Conservation (phyloP, 2,888 invertebrate species). For the Oegoconia quadripuncta region DNA sequence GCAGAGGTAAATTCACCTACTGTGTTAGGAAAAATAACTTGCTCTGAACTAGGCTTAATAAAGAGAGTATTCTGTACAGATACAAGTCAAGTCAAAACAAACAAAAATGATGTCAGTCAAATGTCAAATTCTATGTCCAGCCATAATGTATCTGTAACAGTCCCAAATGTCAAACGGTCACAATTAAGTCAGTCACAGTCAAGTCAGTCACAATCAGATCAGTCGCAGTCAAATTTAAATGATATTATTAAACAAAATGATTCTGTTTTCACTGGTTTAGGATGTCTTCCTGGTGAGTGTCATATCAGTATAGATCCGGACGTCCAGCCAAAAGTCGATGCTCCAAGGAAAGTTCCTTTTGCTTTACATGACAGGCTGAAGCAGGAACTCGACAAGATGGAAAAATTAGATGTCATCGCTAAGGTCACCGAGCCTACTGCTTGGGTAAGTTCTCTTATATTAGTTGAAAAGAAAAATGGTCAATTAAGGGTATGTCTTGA, state of each 20-base stretch:
- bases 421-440: conserved; percentile 21
- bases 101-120: too few relatives aligned
- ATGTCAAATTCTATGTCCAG: too few relatives aligned
- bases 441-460: conserved; percentile 18
- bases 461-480: conserved; percentile 13
- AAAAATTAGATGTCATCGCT: conserved; percentile 18
- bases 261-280: conserved; percentile 19
- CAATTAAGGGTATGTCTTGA: conserved; percentile 20
- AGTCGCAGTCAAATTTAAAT: conserved; percentile 17
- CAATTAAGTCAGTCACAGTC: neutral
- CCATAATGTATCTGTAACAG: too few relatives aligned
- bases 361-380: conserved; percentile 16
- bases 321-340: conserved; percentile 18
- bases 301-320: conserved; percentile 15
- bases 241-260: conserved; percentile 16
- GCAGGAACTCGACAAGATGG: conserved; percentile 20
- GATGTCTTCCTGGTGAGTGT: conserved; percentile 20
- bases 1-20: conserved; percentile 20
- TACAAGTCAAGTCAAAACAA: too few relatives aligned
- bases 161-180: conserved; percentile 14
- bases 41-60: conserved; percentile 16
- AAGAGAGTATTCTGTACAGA: too few relatives aligned
- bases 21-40: conserved; percentile 17
- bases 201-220: conserved; percentile 3
- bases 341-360: conserved; percentile 22